Percentiles rank a stretch among this genome's conserved stretches.
These are phyloP conservation scores for Synergus gifuensis DNA, from an alignment of 2,888 invertebrate species.

Conservation along the genomic window DNA sequence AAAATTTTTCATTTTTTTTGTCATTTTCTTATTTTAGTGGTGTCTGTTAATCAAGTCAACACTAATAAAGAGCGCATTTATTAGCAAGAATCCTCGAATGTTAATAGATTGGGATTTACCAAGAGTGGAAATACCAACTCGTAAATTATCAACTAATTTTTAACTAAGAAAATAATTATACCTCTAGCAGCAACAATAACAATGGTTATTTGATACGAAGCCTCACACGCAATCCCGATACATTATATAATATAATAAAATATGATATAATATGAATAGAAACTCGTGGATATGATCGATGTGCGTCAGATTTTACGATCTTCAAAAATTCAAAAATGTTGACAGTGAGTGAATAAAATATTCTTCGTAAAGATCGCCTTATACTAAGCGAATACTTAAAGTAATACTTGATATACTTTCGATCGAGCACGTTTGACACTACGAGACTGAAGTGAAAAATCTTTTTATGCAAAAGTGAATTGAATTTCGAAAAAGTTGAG, in stretches of 20 bases:
- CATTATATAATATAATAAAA: neutral
- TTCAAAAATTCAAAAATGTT: neutral
- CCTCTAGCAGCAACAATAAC: slow-evolving; percentile 42
- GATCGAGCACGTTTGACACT: neutral
- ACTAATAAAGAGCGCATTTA: slow-evolving; percentile 72
- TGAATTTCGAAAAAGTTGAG: neutral
- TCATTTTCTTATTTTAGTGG: slow-evolving; percentile 58
- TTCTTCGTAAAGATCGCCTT: slow-evolving; percentile 2
- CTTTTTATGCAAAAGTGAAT: neutral
- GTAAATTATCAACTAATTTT: slow-evolving; percentile 30
- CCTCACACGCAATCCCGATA: slow-evolving; percentile 6
- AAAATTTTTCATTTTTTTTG: slow-evolving; percentile 62
- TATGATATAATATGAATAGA: neutral
- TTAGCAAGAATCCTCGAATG: slow-evolving; percentile 69
- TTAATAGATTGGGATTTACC: slow-evolving; percentile 71
- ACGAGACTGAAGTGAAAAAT: neutral
- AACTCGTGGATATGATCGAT: slow-evolving; percentile 11
- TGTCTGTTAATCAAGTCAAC: slow-evolving; percentile 71
- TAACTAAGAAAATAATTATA: slow-evolving; percentile 47
- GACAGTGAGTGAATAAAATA: neutral
- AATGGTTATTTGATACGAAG: slow-evolving; percentile 32
- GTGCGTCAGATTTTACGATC: neutral
- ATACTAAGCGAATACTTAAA: slow-evolving; percentile 46
- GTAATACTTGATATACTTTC: slow-evolving; percentile 52
- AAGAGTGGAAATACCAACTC: slow-evolving; percentile 37